These are phyloP conservation scores for Mnemiopsis leidyi DNA, from an alignment of 37 sponge, comb jelly and placozoan species.

Conservation along the genomic window DNA sequence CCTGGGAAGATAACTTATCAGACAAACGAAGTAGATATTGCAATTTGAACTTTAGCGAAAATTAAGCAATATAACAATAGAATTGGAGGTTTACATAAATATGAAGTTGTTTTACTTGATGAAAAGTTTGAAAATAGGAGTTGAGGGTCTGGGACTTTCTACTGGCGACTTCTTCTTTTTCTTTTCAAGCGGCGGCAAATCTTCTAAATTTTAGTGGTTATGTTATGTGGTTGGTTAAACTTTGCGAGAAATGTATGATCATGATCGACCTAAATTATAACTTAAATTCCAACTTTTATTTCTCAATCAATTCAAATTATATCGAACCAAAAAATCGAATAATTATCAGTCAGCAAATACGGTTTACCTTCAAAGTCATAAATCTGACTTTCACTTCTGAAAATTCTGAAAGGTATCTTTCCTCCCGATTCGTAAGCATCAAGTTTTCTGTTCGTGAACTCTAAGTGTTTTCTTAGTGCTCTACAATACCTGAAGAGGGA, in stretches of 20 bases:
- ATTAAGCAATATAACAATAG: too few species aligned
- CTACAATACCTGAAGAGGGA: background rate
- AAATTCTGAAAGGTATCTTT: background rate
- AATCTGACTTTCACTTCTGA: background rate
- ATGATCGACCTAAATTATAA: too few species aligned
- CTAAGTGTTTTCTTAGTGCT: slow-evolving; percentile 15
- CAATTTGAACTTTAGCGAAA: too few species aligned
- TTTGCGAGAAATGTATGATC: too few species aligned
- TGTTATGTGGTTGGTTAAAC: too few species aligned
- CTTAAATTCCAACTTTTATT: too few species aligned
- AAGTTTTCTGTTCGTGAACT: slow-evolving; percentile 4
- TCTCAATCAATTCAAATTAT: too few species aligned
- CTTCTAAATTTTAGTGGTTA: too few species aligned
- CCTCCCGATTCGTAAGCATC: background rate
- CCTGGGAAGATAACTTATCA: background rate
- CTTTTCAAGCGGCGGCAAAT: background rate
- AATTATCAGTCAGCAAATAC: too few species aligned
- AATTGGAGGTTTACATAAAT: too few species aligned
- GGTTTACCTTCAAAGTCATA: slow-evolving; percentile 28
- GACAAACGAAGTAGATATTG: background rate
- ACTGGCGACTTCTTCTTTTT: background rate
- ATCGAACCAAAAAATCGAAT: too few species aligned
- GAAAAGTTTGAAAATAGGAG: background rate
- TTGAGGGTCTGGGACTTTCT: background rate
- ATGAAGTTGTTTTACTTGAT: background rate